Conservation (phyloP, 2,113 vertebrate genomes). For the Pantherophis guttatus region DNA sequence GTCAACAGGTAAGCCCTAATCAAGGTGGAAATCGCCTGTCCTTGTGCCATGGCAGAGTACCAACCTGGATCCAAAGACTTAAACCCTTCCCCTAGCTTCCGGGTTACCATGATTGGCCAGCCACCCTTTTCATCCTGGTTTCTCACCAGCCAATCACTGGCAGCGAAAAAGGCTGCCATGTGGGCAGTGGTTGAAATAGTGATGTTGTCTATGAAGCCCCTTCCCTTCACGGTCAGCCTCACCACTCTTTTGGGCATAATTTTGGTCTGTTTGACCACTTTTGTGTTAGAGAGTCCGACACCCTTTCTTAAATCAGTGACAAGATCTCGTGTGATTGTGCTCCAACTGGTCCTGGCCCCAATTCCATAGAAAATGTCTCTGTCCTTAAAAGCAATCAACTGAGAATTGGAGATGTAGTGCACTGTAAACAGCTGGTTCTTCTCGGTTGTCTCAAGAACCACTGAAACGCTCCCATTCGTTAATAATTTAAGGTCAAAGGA, state of each 20-base stretch:
- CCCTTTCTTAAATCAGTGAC: conserved; percentile 94
- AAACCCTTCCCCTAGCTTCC: conserved; percentile 94
- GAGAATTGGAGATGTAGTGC: conserved; percentile 85
- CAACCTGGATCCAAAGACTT: conserved; percentile 91
- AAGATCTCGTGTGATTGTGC: conserved; percentile 90
- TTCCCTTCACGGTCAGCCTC: conserved; percentile 78
- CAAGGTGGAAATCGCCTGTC: conserved; percentile 95
- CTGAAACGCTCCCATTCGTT: conserved; percentile 88
- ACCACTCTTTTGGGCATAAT: conserved; percentile 90
- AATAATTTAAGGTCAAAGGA: conserved; percentile 89
- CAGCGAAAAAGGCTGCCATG: conserved; percentile 92
- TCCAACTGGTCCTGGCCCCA: conserved; percentile 84
- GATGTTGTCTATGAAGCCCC: conserved; percentile 87
- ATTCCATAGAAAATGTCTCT: conserved; percentile 88
- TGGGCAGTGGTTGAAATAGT: conserved; percentile 91
- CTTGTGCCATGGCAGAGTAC: conserved; percentile 99
- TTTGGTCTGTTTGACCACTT: conserved; percentile 94
- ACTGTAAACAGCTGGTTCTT: conserved; percentile 85
- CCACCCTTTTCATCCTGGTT: conserved; percentile 95
- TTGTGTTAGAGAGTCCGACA: conserved; percentile 93
- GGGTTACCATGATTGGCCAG: conserved; percentile 96
- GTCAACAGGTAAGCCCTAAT: conserved; percentile 91
- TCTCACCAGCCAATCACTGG: conserved; percentile 90
- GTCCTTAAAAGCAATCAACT: conserved; percentile 87
- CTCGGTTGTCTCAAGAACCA: conserved; percentile 92